Evolutionary conservation across 2,113 vertebrate genomes (phyloP).

Genomic region (Phoenicopterus ruber): DNA sequence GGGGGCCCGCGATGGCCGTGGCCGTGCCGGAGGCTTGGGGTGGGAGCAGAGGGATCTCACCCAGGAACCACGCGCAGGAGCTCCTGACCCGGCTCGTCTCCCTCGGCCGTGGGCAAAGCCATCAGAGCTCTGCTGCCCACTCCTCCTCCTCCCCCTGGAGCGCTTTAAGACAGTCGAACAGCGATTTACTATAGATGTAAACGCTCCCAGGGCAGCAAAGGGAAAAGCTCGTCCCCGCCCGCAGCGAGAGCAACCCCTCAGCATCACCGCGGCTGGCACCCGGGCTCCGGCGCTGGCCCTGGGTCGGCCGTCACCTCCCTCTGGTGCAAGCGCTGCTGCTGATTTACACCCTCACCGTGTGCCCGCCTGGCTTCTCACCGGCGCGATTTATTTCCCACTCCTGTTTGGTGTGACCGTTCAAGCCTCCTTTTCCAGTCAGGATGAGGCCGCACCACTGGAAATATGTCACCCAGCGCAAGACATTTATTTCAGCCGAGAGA

Average conservation of each 20-base stretch:
- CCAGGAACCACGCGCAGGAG: rapidly evolving
- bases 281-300: rapidly evolving
- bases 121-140: background rate
- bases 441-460: background rate
- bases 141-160: background rate
- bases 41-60: background rate
- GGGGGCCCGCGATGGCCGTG: rapidly evolving
- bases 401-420: background rate
- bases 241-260: background rate
- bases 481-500: background rate
- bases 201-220: background rate
- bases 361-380: background rate
- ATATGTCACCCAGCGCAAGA: background rate
- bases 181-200: background rate
- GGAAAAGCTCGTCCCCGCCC: rapidly evolving
- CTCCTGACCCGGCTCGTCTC: background rate
- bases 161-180: background rate
- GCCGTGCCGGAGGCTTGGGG: rapidly evolving
- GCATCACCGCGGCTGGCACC: background rate
- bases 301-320: background rate
- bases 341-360: background rate
- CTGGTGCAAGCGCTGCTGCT: background rate
- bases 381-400: background rate
- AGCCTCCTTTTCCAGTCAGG: background rate
- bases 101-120: background rate